phyloP scores from a whole-genome alignment of 2,888 invertebrate species.

The Mycalesis mineus region DNA sequence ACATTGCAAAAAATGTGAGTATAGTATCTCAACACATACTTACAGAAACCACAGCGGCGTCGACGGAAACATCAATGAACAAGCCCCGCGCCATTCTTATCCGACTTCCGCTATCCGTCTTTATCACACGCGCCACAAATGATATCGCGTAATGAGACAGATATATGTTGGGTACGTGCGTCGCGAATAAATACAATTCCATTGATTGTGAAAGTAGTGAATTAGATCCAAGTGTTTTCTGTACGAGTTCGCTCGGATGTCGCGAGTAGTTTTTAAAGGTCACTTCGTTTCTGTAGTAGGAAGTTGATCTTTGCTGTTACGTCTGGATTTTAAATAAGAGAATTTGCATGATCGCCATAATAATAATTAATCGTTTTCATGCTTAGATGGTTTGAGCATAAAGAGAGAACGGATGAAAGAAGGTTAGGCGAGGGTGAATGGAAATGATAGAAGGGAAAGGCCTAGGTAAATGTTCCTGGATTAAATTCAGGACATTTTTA shows the following conservation, averaged over 20 bases:
- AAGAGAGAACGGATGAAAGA: too few relatives aligned
- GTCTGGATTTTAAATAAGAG: too few relatives aligned
- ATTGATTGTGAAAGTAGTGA: conserved; percentile 48
- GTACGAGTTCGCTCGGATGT: conserved; percentile 27
- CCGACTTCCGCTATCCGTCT: conserved; percentile 57
- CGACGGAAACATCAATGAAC: conserved; percentile 64
- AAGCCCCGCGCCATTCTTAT: conserved; percentile 58
- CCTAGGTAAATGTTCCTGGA: too few relatives aligned
- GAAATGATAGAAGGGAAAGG: too few relatives aligned
- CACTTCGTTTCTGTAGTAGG: conserved; percentile 13
- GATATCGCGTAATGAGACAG: conserved; percentile 37
- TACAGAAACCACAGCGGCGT: conserved; percentile 33
- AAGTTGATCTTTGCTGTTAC: not conserved
- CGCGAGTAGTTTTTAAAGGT: conserved; percentile 27
- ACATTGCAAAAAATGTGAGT: conserved; percentile 5
- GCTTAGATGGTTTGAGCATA: too few relatives aligned
- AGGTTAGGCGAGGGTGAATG: too few relatives aligned
- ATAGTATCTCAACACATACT: conserved; percentile 7
- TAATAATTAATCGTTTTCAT: too few relatives aligned
- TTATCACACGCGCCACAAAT: conserved; percentile 39
- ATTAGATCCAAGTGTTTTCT: conserved; percentile 37
- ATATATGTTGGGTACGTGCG: conserved; percentile 34
- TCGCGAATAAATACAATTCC: conserved; percentile 46
- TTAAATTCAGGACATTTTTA: too few relatives aligned
- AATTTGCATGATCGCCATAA: too few relatives aligned